Evolutionary conservation across 2,888 invertebrate species (phyloP).

Genomic region (Furcula furcula): DNA sequence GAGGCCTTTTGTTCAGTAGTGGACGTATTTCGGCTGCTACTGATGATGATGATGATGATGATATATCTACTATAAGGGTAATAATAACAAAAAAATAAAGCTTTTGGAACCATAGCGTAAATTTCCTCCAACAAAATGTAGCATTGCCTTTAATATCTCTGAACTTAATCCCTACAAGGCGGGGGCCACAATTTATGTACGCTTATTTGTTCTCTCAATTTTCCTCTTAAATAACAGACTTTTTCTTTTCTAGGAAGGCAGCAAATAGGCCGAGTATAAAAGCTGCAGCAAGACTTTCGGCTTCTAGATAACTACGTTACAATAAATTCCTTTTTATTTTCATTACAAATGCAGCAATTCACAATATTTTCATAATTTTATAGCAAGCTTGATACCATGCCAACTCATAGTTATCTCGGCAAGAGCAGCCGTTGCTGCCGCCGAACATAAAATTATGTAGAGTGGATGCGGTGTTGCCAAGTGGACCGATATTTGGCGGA

Average conservation of each 20-base stretch:
- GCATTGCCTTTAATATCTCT: neutral
- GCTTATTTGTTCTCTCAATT: constrained; percentile 3
- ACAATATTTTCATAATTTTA: constrained; percentile 50
- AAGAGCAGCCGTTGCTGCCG: constrained; percentile 38
- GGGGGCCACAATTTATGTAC: neutral
- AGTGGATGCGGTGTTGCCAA: constrained; percentile 27
- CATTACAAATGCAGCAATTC: constrained; percentile 35
- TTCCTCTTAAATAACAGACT: constrained; percentile 7
- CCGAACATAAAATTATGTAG: constrained; percentile 38
- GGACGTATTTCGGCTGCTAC: no score
- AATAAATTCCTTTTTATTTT: constrained; percentile 40
- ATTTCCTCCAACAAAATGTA: neutral
- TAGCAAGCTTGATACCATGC: constrained; percentile 41
- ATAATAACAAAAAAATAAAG: no score
- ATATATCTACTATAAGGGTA: no score
- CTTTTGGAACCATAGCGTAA: no score
- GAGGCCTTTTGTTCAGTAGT: no score
- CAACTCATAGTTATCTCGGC: constrained; percentile 44
- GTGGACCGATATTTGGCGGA: constrained; percentile 27
- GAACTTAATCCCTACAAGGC: neutral
- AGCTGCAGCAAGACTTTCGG: constrained; percentile 3
- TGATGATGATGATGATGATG: no score
- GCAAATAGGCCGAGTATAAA: constrained; percentile 5
- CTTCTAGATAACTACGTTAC: constrained; percentile 24
- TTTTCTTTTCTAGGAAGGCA: constrained; percentile 8